Base-by-base conservation (phyloP, 2,113 vertebrate species). In the Ellobius talpinus region DNA sequence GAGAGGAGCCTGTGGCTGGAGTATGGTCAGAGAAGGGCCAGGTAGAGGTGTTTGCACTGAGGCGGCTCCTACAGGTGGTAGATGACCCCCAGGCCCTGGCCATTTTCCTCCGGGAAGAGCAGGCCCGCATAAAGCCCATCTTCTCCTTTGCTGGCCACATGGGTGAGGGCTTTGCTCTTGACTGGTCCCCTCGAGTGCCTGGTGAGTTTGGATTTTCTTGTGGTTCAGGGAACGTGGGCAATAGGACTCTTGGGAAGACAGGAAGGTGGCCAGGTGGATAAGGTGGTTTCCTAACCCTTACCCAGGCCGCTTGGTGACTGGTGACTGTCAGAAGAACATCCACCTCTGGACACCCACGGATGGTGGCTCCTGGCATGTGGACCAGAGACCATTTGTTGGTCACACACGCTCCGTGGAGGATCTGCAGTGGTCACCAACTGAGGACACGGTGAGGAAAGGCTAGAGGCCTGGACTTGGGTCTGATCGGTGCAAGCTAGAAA, bases 351-450 rank as follows among this genome's bases (percentile, higher is more conserved):
- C 99, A 9, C 99, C 99, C 0, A 97, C 90, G 1, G 99, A 99
- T 4, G 98, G 99, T 0, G 99, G 99, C n/a, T 97, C 98, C 0
- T 99, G 99, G 99, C 97, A 99, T 21, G 98, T 99, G 70, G 99
- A 99, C 98, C 99, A 99, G 96, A 98, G 99, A 65, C 99, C 99
- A 5, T 99, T 99, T 87, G 98, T 98, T 74, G 99, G 99, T 24
- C 99, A 99, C 97, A 99, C 96, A 39, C 98, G 99, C 89, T 99
- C 99, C 0, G 99, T 99, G 66, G 99, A 99, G 97, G 99, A 99
- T 96, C 97, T 99, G 94, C 99, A 99, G 98, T 99, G 99, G 99
- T 99, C 99, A 3, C 99, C 99, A 0, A 99, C 98, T 0, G 99
- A 99, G 98, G 98, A 99, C 89, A 99, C 99, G n/a, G 99, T 99